Evolutionary conservation across 2,888 invertebrate species (phyloP).

Genomic region (Corbicula japonica): DNA sequence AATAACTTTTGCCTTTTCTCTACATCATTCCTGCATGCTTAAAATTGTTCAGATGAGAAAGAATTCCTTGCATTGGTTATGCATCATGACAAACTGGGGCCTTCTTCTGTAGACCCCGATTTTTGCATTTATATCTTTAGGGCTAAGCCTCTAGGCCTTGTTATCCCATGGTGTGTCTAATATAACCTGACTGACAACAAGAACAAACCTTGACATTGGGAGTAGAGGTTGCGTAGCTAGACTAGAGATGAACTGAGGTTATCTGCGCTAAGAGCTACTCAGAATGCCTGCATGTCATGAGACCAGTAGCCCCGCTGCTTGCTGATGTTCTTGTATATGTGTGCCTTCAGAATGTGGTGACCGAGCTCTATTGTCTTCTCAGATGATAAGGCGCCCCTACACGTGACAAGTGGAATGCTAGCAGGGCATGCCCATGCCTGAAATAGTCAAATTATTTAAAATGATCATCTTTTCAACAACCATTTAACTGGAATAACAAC

Average conservation of each 20-base stretch:
- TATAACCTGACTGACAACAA: no score
- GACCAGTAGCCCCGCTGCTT: conserved; percentile 89
- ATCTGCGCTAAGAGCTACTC: conserved; percentile 94
- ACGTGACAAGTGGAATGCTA: conserved; percentile 95
- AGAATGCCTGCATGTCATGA: conserved; percentile 95
- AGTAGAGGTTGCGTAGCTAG: conserved; percentile 95
- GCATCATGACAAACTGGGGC: no score
- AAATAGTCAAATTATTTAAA: no score
- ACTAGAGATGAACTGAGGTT: conserved; percentile 94
- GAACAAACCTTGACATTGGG: conserved; percentile 96
- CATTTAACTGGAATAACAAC: background rate
- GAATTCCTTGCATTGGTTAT: no score
- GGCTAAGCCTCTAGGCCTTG: no score
- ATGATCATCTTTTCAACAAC: no score
- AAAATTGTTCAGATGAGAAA: no score
- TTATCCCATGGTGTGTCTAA: no score
- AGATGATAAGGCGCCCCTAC: conserved; percentile 94
- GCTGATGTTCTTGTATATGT: conserved; percentile 93
- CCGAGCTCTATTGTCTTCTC: conserved; percentile 97
- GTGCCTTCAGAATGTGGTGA: conserved; percentile 98
- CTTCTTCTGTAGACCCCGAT: background rate
- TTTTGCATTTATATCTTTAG: no score
- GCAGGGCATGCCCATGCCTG: conserved; percentile 95
- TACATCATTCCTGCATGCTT: no score
- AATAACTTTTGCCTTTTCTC: no score